A percentile compares a stretch with the other conserved stretches of the same genome.
Evolutionary conservation across 2,888 invertebrate species (phyloP).

Genomic region (Hemistola chrysoprasaria): DNA sequence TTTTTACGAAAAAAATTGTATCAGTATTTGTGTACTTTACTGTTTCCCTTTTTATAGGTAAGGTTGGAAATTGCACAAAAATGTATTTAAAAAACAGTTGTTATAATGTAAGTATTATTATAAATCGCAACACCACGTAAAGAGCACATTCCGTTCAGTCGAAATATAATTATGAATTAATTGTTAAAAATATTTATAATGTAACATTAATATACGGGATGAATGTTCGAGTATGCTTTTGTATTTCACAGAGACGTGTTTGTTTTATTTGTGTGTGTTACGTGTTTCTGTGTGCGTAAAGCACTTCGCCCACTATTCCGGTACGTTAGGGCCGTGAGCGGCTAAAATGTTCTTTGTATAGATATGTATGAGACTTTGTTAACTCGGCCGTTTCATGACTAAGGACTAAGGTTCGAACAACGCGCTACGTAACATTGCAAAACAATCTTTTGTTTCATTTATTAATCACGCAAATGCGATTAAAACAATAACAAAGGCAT

Average conservation of each 20-base stretch:
- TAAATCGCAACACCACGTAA: constrained; percentile 61
- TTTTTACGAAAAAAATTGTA: constrained; percentile 7
- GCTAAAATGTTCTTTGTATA: too few species aligned
- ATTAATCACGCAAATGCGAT: too few species aligned
- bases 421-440: too few species aligned
- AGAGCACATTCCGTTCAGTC: constrained; percentile 78
- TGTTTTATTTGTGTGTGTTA: too few species aligned
- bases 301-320: too few species aligned
- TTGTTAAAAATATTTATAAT: constrained; percentile 49
- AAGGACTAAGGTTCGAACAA: too few species aligned
- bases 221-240: constrained; percentile 45
- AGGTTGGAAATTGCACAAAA: constrained; percentile 66
- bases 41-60: constrained; percentile 53
- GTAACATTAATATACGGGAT: constrained; percentile 47
- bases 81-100: constrained; percentile 49
- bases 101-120: constrained; percentile 58
- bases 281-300: too few species aligned
- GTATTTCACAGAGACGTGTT: constrained; percentile 16
- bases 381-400: too few species aligned
- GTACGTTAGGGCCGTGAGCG: too few species aligned
- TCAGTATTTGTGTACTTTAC: constrained; percentile 21
- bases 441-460: too few species aligned
- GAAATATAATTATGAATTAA: constrained; percentile 47
- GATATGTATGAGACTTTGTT: too few species aligned
- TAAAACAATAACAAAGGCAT: too few species aligned